These are phyloP conservation scores for Sepioteuthis lessoniana DNA, from an alignment of 2,888 invertebrate species.

Conservation along the genomic window DNA sequence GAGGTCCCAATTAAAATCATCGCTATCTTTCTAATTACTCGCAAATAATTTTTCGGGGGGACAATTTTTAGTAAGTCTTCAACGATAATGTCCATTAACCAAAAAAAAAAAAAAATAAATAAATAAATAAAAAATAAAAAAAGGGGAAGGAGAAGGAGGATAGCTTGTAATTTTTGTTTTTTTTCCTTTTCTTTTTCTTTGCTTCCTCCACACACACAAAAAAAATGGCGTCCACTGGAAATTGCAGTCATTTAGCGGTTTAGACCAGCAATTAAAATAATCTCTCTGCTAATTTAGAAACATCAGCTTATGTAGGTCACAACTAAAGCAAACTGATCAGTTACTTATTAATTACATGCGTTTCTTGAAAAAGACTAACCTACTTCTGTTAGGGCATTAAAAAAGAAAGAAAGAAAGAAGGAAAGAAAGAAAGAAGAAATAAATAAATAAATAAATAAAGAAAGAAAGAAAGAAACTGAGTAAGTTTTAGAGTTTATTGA, in stretches of 20 bases:
- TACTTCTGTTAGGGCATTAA: neutral
- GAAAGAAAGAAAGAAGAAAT: too few species aligned
- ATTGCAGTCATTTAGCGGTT: constrained; percentile 1
- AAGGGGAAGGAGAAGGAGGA: too few species aligned
- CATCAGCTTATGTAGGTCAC: neutral
- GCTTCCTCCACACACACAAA: neutral
- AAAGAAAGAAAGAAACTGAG: neutral
- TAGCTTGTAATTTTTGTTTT: neutral
- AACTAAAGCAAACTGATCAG: neutral
- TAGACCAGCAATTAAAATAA: neutral
- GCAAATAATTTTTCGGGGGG: neutral
- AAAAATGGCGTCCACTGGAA: neutral
- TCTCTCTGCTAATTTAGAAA: neutral
- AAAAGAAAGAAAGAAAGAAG: too few species aligned
- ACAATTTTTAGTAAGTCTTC: neutral
- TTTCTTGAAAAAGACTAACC: neutral
- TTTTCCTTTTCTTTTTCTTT: neutral
- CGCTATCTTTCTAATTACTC: neutral
- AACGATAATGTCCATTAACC: neutral
- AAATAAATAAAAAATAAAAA: too few species aligned
- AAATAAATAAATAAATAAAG: too few species aligned
- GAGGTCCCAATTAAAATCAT: neutral
- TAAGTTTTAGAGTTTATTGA: too few species aligned
- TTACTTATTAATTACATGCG: neutral
- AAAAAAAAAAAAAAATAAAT: neutral